Evolutionary conservation across 2,797 vertebrate genomes (phyloP), one percentile per base, ranked within the genome.

Genomic region (Pseudochirops cupreus): DNA sequence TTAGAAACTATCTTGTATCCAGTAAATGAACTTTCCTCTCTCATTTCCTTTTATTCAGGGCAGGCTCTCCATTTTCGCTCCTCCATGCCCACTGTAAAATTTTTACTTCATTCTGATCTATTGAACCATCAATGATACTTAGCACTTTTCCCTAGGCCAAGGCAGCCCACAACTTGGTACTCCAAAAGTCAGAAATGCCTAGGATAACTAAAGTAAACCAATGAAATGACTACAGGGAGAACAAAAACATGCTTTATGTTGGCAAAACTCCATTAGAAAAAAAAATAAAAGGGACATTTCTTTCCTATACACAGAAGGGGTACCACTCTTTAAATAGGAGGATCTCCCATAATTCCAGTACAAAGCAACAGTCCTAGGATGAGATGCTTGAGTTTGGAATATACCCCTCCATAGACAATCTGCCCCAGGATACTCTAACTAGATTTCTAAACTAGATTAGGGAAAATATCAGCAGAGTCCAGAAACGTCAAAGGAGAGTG

Each of bases 291-390:
- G 56, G 91, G 46, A 12, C 89, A 29, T 91, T 33, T 56, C 28
- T 52, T 92, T n/a, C 91, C 52, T 56, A 56, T 56, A 57, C 55
- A 94, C 0, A 95, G 93, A 93, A 31, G 29, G 59, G 59, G 93
- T 95, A 93, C 50, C 52, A 89, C 57, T 56, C 53, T 96, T 95
- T 95, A 96, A 96, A 94, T 24, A 96, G 91, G 39, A 94, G 58
- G 57, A 96, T 92, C 91, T 54, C 93, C 92, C 94, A 67, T 94
- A 95, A 94, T 91, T 92, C 11, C 39, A 91, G 56, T 16, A 95
- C 90, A 95, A 96, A 96, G 91, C 56, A 93, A 10, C 55, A 94
- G 46, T 53, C 29, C 46, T 74, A 82, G 67, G 94, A 26, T 96
- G 58, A 90, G 53, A 91, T 91, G 94, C 57, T 50, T 95, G 91